Base-by-base conservation (phyloP, 35 echinoderm and acorn worm genomes). In the Apostichopus parvimensis region DNA sequence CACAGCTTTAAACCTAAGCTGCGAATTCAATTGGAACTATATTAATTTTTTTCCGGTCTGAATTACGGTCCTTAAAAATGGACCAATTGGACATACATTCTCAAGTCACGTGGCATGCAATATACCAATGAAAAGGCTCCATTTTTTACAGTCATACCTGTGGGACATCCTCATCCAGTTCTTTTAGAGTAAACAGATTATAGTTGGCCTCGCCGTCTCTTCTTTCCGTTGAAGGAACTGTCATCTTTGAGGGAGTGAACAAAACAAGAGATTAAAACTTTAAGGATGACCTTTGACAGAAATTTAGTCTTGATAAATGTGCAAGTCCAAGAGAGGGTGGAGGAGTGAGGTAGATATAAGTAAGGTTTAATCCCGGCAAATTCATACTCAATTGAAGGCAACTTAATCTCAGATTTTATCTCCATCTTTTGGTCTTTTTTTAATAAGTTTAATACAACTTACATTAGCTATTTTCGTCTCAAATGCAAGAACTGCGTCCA, bases 391-490 rank as follows among this genome's bases (percentile, higher is more conserved):
- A 45, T 4, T 45, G 34, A 4, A 45, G 4, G 34, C 34, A 45
- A n/a, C n/a, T n/a, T n/a, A n/a, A n/a, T n/a, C 34, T 4, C 2
- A 4, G 34, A 45, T 45, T 45, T 45, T 45, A 45, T 4, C 34
- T 4, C 34, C 3, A 4, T 45, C 34, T 3, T 45, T 45, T 61
- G 6, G 58, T 11, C 2, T 7, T 9, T 8, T 61, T 61, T n/a
- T 0, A 0, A 53, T 0, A 91, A 80, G 21, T 23, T 91, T 21
- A 21, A 6, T 4, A 3, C 34, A 53, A 92, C 94, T 93, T 96
- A 96, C 95, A 52, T 96, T 94, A 73, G 95, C 95, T 45, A 96
- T 52, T 83, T 86, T 59, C 52, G 79, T 96, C 68, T 96, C 93
- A 79, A 92, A 93, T 57, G 77, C 62, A 45, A 96, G 55, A 1